Evolutionary conservation across 2,113 vertebrate genomes (phyloP).

Genomic region (Vombatus ursinus): DNA sequence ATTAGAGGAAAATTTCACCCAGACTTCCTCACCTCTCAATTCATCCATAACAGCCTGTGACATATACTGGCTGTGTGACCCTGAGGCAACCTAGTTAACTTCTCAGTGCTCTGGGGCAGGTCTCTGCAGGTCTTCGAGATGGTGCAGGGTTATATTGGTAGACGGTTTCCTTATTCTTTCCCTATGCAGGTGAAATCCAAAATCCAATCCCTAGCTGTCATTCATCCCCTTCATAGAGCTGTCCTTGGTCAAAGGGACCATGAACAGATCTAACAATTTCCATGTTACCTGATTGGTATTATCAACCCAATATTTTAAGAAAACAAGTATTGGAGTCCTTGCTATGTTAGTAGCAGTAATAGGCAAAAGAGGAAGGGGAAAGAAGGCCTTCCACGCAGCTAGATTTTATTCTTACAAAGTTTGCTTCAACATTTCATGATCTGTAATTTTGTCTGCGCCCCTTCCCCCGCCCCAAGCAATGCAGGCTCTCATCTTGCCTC

Average conservation of each 20-base stretch:
- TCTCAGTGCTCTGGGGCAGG: not conserved
- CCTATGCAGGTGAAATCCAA: not conserved
- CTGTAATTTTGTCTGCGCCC: not conserved
- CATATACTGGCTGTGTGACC: not conserved
- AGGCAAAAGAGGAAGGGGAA: not conserved
- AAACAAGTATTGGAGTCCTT: not conserved
- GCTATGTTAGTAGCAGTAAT: not conserved
- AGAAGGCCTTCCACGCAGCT: not conserved
- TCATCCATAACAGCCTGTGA: not conserved
- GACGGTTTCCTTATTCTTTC: not conserved
- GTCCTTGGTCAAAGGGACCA: not conserved
- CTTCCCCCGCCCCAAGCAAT: not conserved
- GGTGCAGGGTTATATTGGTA: not conserved
- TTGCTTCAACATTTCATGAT: not conserved
- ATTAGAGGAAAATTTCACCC: not conserved
- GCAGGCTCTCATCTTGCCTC: not conserved
- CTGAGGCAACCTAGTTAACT: not conserved
- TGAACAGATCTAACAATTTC: not conserved
- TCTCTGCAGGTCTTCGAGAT: not conserved
- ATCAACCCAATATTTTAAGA: not conserved
- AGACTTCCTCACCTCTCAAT: not conserved
- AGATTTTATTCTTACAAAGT: not conserved
- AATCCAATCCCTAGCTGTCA: not conserved
- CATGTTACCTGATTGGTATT: not conserved
- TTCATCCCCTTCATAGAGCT: not conserved